Percentiles rank a stretch among this genome's conserved stretches.
These are phyloP conservation scores for Gouania willdenowi DNA, from an alignment of 2,797 vertebrate species.

Conservation along the genomic window DNA sequence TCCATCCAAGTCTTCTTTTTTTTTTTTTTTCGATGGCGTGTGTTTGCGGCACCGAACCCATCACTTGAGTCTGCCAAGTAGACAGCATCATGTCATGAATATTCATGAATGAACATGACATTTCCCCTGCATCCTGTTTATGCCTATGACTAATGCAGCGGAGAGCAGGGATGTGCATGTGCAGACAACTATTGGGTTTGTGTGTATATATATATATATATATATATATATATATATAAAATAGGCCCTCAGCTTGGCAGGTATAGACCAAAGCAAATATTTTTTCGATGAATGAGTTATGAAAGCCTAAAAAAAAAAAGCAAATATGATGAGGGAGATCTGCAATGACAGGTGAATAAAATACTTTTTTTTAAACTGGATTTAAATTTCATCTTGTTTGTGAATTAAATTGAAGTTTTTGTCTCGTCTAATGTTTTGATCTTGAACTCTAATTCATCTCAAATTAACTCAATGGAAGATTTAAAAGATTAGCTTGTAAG, in stretches of 20 bases:
- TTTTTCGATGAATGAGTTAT: slow-evolving; percentile 44
- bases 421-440: no score
- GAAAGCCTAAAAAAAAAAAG: slow-evolving; percentile 48
- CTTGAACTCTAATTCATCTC: no score
- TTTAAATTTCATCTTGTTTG: slow-evolving; percentile 10
- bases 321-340: slow-evolving; percentile 40
- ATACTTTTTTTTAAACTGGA: background rate
- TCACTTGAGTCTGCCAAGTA: slow-evolving; percentile 62
- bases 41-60: slow-evolving; percentile 53
- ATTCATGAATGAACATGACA: slow-evolving; percentile 72
- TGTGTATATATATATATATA: slow-evolving; percentile 56
- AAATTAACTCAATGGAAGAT: no score
- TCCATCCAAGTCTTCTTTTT: slow-evolving; percentile 35
- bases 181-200: slow-evolving; percentile 43
- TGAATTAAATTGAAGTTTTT: slow-evolving; percentile 1
- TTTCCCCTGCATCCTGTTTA: slow-evolving; percentile 72
- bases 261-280: slow-evolving; percentile 67
- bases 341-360: slow-evolving; percentile 8
- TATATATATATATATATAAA: slow-evolving; percentile 63
- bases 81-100: slow-evolving; percentile 68
- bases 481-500: no score
- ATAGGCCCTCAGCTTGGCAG: slow-evolving; percentile 46
- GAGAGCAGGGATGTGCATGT: slow-evolving; percentile 40
- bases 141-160: slow-evolving; percentile 68
- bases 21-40: slow-evolving; percentile 31